These are phyloP conservation scores for Leptura quadrifasciata DNA, from an alignment of 2,888 invertebrate species.

Conservation along the genomic window DNA sequence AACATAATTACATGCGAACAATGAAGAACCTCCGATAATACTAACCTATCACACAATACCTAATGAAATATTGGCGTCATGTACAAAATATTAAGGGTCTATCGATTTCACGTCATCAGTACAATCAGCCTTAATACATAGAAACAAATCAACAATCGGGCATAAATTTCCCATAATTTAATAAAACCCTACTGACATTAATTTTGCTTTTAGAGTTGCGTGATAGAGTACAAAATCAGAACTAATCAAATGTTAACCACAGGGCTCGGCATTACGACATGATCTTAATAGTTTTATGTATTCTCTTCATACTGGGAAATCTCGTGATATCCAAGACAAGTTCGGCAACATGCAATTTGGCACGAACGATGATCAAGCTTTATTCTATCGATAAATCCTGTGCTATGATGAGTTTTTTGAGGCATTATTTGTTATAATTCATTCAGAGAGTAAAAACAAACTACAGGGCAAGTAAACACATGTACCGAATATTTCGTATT, in stretches of 20 bases:
- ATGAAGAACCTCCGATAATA: background rate
- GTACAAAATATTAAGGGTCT: background rate
- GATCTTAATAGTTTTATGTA: constrained; percentile 39
- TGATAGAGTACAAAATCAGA: constrained; percentile 32
- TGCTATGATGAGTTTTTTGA: background rate
- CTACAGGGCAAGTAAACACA: too few relatives aligned
- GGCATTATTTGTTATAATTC: too few relatives aligned
- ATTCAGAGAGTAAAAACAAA: too few relatives aligned
- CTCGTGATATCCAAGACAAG: constrained; percentile 33
- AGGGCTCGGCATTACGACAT: constrained; percentile 31
- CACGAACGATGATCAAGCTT: constrained; percentile 10
- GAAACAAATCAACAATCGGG: constrained; percentile 33
- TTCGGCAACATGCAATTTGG: constrained; percentile 27
- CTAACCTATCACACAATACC: background rate
- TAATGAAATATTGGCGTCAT: background rate
- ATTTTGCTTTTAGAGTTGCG: constrained; percentile 34
- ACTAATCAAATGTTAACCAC: constrained; percentile 39
- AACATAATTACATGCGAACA: background rate
- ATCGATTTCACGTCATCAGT: constrained; percentile 29
- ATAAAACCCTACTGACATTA: constrained; percentile 32
- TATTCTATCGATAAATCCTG: constrained; percentile 1
- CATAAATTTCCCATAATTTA: constrained; percentile 32
- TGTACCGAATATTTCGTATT: too few relatives aligned
- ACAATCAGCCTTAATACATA: constrained; percentile 6
- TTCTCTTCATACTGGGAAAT: constrained; percentile 14